Percentiles rank a stretch among this genome's conserved stretches.
Conservation (phyloP, 2,113 vertebrate genomes). For the Lathamus discolor region DNA sequence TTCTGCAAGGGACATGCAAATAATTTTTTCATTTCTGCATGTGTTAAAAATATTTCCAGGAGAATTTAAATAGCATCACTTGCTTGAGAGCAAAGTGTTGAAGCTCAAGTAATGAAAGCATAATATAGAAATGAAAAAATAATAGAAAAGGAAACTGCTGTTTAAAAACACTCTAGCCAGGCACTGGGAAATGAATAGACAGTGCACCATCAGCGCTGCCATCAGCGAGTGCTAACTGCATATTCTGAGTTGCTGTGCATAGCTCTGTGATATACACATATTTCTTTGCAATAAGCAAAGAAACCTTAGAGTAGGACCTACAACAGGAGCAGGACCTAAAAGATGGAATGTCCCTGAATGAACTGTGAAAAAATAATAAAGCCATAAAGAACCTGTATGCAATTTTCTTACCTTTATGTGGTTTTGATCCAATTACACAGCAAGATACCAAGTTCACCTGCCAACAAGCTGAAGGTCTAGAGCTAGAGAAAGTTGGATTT, state of each 20-base stretch:
- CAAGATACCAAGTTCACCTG: not conserved
- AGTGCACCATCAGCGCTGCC: not conserved
- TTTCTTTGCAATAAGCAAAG: not conserved
- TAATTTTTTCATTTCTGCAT: not conserved
- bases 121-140: not conserved
- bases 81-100: not conserved
- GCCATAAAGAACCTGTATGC: not conserved
- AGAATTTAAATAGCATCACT: not conserved
- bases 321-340: not conserved
- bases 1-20: constrained; percentile 19
- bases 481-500: not conserved
- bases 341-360: not conserved
- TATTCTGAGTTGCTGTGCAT: not conserved
- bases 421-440: not conserved
- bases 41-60: not conserved
- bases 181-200: not conserved
- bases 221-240: not conserved
- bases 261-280: not conserved
- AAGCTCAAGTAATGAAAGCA: not conserved
- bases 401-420: not conserved
- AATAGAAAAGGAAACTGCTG: not conserved
- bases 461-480: not conserved
- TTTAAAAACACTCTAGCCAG: not conserved
- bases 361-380: not conserved
- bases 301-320: not conserved